phyloP scores from a whole-genome alignment of 2,113 vertebrate species.

The Carollia perspicillata region DNA sequence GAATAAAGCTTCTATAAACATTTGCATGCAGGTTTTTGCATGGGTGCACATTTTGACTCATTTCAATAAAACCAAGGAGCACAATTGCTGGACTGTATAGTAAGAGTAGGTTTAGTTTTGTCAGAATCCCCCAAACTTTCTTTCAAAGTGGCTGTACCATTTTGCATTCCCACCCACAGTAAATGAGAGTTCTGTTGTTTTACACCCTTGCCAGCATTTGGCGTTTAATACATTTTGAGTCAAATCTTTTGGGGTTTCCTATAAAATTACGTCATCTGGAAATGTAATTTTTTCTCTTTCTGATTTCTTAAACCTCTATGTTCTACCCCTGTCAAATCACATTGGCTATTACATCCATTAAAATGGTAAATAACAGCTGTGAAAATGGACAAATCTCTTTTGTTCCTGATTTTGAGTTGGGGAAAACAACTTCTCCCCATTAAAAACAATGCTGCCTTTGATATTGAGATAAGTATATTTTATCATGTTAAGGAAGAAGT shows the following conservation, averaged over 20 bases:
- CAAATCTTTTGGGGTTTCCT: neutral
- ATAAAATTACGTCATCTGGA: neutral
- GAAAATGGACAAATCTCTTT: neutral
- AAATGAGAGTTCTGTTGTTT: neutral
- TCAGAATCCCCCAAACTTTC: neutral
- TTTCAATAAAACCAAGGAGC: neutral
- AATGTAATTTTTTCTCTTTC: neutral
- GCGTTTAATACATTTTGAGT: neutral
- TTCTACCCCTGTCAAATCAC: neutral
- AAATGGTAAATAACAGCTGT: neutral
- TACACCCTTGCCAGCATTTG: neutral
- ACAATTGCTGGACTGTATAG: too few species aligned
- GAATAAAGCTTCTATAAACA: neutral
- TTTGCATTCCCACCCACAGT: neutral
- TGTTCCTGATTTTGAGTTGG: neutral
- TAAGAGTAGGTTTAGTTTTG: neutral
- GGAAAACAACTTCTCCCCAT: neutral
- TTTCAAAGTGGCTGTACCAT: neutral
- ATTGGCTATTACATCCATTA: neutral
- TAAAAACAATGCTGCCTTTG: neutral
- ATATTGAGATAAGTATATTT: neutral
- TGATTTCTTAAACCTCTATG: neutral
- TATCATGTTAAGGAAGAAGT: neutral
- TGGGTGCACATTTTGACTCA: neutral
- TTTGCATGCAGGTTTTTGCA: neutral